Conservation (phyloP, 2,888 invertebrate species). For the Dicyrtomina minuta region DNA sequence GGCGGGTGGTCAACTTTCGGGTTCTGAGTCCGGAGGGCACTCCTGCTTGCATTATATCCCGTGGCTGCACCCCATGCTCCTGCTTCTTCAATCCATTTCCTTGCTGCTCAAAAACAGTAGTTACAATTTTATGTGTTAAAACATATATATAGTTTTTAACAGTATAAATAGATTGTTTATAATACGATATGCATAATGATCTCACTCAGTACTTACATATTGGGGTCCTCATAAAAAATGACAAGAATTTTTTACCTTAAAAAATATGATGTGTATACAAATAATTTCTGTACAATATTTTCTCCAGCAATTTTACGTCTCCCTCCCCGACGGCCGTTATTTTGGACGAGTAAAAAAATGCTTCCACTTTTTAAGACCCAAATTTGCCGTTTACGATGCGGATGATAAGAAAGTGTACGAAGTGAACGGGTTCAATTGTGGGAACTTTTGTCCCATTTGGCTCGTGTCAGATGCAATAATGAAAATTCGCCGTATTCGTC, state of each 20-base stretch:
- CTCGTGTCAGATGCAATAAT: neutral
- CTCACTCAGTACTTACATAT: too few species aligned
- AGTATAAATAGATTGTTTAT: neutral
- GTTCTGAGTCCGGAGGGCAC: constrained; percentile 12
- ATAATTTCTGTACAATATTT: neutral
- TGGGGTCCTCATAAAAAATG: too few species aligned
- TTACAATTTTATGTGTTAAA: neutral
- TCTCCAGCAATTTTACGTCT: neutral
- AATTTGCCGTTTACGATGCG: neutral
- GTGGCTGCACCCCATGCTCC: constrained; percentile 6
- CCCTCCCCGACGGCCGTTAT: constrained; percentile 13
- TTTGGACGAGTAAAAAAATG: constrained; percentile 11
- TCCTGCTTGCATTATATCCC: neutral
- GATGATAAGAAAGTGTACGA: neutral
- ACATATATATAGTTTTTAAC: neutral
- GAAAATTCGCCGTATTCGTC: neutral
- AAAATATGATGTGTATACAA: neutral
- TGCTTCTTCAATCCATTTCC: constrained; percentile 5
- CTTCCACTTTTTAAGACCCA: neutral
- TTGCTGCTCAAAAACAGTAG: neutral
- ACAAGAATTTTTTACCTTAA: too few species aligned
- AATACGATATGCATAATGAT: too few species aligned
- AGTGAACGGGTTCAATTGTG: neutral
- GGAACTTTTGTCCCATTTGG: constrained; percentile 18
- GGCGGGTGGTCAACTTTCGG: neutral